Base-by-base conservation (phyloP, 1,140 invertebrate genomes). In the Mamestra configurata region DNA sequence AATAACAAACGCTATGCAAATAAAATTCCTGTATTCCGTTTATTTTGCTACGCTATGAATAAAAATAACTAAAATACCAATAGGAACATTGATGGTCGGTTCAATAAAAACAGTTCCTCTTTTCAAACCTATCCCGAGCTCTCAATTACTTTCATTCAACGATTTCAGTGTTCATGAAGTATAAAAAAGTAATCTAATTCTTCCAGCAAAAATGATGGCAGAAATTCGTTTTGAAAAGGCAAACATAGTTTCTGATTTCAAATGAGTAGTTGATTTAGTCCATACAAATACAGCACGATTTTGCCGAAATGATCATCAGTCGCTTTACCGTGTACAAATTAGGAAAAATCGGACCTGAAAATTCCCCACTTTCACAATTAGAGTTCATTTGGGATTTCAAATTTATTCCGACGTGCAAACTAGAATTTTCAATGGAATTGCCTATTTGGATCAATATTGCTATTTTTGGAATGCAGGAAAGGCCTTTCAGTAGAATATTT, bases 381-480 rank as follows among this genome's bases (percentile, higher is more conserved):
- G 68, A 51, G 24, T 27, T 18, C 68, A 20, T 71, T 53, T 31
- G 68, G 68, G 46, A 53, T 51, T 71, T 18, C 24, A 53, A 71
- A 71, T 71, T 43, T 71, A 71, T 71, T 71, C 37, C 27, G 27
- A 71, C 49, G 49, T 46, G 20, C 40, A 71, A 71, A 53, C 68
- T 71, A 71, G 46, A 71, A 71, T 53, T 71, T 70, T 49, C 66
- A 49, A 70, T 27, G 66, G 27, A n/a, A 27, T 27, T 3, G 59
- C 15, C 31, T 20, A 64, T 64, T 64, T 35, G 6, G n/a, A 64
- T 64, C 35, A 8, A 64, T 20, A 35, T 59, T 11, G 57, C 15
- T 59, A 59, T 59, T 40, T 59, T 31, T 31, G 2, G 27, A 3
- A 31, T 3, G 27, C 5, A 31, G 27, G 5, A 31, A 31, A 31